A percentile compares a stretch with the other conserved stretches of the same genome.
phyloP scores from a whole-genome alignment of 2,888 invertebrate species.

The Tribolium freemani region DNA sequence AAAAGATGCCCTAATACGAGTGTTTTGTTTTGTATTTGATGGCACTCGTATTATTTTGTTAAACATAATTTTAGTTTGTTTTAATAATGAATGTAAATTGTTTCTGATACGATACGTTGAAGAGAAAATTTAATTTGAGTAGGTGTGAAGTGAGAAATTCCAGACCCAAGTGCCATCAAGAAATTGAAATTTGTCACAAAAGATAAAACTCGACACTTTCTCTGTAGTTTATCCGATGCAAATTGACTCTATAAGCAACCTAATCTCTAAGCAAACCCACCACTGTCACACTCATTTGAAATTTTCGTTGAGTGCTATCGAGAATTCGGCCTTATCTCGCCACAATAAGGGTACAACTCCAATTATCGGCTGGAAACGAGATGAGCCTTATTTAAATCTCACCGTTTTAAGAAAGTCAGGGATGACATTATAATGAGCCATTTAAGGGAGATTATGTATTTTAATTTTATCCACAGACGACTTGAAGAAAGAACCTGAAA shows the following conservation, averaged over 20 bases:
- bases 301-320: slow-evolving; percentile 16
- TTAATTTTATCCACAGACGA: no score
- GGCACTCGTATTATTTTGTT: neutral
- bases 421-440: neutral
- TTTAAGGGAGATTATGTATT: neutral
- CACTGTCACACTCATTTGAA: slow-evolving; percentile 15
- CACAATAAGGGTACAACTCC: neutral
- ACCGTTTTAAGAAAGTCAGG: neutral
- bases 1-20: no score
- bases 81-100: neutral
- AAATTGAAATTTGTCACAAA: slow-evolving; percentile 8
- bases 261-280: slow-evolving; percentile 15
- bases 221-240: slow-evolving; percentile 22
- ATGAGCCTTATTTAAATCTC: neutral
- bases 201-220: slow-evolving; percentile 15
- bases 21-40: no score
- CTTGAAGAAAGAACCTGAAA: no score
- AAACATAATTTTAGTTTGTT: neutral
- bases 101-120: neutral
- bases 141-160: neutral
- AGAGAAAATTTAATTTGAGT: neutral
- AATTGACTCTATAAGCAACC: slow-evolving; percentile 11
- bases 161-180: neutral
- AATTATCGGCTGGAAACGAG: slow-evolving; percentile 18
- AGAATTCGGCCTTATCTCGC: slow-evolving; percentile 15